A percentile compares a stretch with the other conserved stretches of the same genome.
Conservation (phyloP, 2,113 vertebrate genomes). For the Vulpes lagopus region DNA sequence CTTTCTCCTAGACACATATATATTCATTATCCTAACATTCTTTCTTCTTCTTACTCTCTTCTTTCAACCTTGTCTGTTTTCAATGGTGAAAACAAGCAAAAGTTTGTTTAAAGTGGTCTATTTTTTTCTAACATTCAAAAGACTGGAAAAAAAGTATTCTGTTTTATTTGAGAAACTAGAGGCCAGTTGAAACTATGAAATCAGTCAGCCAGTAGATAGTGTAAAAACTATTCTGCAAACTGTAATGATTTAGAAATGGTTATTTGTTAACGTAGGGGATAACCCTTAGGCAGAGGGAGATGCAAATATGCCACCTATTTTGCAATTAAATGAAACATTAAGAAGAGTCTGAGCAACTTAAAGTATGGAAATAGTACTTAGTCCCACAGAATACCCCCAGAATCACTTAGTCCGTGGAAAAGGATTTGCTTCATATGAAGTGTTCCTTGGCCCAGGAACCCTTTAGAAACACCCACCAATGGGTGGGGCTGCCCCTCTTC, state of each 20-base stretch:
- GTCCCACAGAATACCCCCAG: background rate
- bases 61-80: constrained; percentile 14
- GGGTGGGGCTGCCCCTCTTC: background rate
- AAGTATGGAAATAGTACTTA: background rate
- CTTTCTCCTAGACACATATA: background rate
- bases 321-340: constrained; percentile 37
- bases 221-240: constrained; percentile 33
- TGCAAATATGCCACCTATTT: background rate
- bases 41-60: background rate
- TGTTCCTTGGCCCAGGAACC: background rate
- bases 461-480: background rate
- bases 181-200: background rate
- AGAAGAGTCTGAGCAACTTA: background rate
- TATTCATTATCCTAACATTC: background rate
- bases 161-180: constrained; percentile 45
- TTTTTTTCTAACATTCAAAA: background rate
- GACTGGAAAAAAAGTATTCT: background rate
- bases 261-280: background rate
- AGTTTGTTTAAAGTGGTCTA: background rate
- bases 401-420: background rate
- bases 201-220: background rate
- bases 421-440: background rate
- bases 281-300: background rate
- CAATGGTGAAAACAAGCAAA: background rate
- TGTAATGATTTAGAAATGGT: constrained; percentile 18